Evolutionary conservation across 2,888 invertebrate genomes (phyloP).

Genomic region (Xestia sexstrigata): DNA sequence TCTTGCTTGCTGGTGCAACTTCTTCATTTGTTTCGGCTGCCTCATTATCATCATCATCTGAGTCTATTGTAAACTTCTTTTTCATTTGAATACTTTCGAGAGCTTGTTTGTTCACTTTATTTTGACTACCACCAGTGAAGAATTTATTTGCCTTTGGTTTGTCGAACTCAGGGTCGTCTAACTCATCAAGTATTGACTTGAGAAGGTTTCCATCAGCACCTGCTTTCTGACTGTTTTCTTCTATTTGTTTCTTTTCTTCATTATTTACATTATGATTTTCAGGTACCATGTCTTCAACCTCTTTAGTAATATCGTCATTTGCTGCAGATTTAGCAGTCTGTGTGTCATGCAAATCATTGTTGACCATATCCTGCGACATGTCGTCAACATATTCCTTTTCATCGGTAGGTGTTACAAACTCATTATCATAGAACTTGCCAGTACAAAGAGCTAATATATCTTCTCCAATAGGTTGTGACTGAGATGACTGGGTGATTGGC

Average conservation of each 20-base stretch:
- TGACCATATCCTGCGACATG: constrained; percentile 55
- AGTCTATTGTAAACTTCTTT: constrained; percentile 85
- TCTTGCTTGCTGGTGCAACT: constrained; percentile 70
- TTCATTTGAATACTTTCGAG: constrained; percentile 69
- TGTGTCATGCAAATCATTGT: constrained; percentile 55
- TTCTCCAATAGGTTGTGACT: constrained; percentile 84
- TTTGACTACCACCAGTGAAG: constrained; percentile 70
- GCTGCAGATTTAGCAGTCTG: constrained; percentile 36
- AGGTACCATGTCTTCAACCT: constrained; percentile 15
- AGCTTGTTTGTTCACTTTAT: constrained; percentile 54
- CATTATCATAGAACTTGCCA: constrained; percentile 89
- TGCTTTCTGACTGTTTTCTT: constrained; percentile 31
- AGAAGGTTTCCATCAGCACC: constrained; percentile 66
- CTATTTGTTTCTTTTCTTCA: constrained; percentile 4
- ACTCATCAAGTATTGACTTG: constrained; percentile 83
- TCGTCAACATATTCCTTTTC: constrained; percentile 57
- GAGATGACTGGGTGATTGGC: constrained; percentile 74
- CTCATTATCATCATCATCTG: constrained; percentile 84
- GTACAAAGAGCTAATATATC: constrained; percentile 90
- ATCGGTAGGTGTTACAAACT: constrained; percentile 77
- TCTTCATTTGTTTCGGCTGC: constrained; percentile 62
- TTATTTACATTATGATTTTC: not conserved
- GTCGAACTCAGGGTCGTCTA: constrained; percentile 80
- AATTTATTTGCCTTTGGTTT: constrained; percentile 79
- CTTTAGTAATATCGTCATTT: constrained; percentile 20